Percentiles rank a stretch among this genome's conserved stretches.
Conservation (phyloP, 2,113 vertebrate species). For the Dicerorhinus sumatrensis region DNA sequence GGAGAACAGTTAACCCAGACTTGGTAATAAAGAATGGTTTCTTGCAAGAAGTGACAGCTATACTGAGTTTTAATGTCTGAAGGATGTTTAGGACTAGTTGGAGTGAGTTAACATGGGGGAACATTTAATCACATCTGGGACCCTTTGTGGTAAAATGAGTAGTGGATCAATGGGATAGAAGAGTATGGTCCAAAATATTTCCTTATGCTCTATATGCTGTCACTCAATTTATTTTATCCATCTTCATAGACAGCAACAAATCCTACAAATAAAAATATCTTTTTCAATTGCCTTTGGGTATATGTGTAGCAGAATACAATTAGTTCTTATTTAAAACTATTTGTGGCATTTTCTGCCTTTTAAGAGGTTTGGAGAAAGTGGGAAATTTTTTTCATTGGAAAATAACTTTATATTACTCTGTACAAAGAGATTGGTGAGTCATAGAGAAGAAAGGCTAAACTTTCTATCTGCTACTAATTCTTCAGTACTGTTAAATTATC, state of each 20-base stretch:
- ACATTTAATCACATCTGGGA: neutral
- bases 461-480: neutral
- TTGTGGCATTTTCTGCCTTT: neutral
- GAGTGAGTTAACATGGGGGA: neutral
- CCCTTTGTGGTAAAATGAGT: neutral
- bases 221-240: neutral
- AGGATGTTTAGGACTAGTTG: neutral
- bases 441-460: neutral
- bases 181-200: neutral
- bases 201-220: neutral
- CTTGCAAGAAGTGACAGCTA: neutral
- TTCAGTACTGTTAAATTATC: neutral
- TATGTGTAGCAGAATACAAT: neutral
- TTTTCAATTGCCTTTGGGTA: neutral
- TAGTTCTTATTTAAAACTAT: neutral
- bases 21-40: neutral
- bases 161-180: neutral
- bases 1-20: neutral
- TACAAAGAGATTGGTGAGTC: neutral
- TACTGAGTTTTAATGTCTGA: neutral
- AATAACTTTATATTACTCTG: neutral
- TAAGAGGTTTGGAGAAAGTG: rapidly evolving
- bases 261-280: neutral
- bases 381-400: neutral
- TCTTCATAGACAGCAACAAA: neutral